phyloP scores from a whole-genome alignment of 2,888 invertebrate species.

The Polyommatus icarus region DNA sequence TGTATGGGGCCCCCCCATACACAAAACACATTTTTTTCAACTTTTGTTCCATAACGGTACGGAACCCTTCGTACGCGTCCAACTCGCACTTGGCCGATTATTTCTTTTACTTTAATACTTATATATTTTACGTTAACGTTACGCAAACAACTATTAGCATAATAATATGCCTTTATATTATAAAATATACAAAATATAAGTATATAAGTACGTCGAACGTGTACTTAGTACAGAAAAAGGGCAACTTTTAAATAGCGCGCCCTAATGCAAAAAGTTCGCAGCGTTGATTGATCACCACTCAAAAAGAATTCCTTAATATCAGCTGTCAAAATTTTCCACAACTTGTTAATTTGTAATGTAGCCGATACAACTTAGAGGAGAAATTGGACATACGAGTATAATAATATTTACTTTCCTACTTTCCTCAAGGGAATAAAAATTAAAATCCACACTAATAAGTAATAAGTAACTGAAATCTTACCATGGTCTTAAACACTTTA shows the following conservation, averaged over 20 bases:
- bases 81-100: no score
- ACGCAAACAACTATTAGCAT: no score
- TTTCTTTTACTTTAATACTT: no score
- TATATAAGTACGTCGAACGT: neutral
- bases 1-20: no score
- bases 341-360: slow-evolving; percentile 51
- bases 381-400: neutral
- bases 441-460: neutral
- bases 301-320: slow-evolving; percentile 73
- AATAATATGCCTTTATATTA: no score
- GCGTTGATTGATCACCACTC: slow-evolving; percentile 69
- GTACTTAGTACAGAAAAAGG: neutral
- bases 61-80: no score
- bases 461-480: no score
- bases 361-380: neutral
- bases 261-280: slow-evolving; percentile 42
- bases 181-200: neutral
- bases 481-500: no score
- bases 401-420: neutral
- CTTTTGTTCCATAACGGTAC: no score
- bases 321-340: slow-evolving; percentile 70
- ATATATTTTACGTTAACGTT: no score
- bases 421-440: neutral
- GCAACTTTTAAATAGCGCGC: slow-evolving; percentile 38
- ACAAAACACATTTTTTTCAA: no score